Base-by-base conservation (phyloP, 2,113 vertebrate species). In the Morone chrysops region DNA sequence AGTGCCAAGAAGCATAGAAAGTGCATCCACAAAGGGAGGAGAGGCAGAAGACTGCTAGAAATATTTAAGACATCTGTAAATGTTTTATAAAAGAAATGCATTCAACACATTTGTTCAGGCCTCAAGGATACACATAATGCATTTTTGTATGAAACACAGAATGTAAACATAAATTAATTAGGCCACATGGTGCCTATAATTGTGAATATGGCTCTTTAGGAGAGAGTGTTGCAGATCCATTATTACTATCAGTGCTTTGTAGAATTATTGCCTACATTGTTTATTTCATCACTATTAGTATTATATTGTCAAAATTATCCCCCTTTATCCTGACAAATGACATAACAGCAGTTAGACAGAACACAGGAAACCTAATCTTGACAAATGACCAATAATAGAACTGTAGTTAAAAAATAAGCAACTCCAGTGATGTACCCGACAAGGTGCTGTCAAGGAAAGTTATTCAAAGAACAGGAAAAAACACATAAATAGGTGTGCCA, bases 361-460 rank as follows among this genome's bases (percentile, higher is more conserved):
- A 45, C 0, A 8, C 6, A 40, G 62, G 45, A 53, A 45, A 53
- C 4, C 0, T 43, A 59, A 48, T 11, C 36, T 59, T 6, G 13
- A 69, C 47, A 82, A 63, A 57, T 57, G n/a, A 60, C 18, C 25
- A 40, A 18, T 48, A 60, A 25, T 22, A 68, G 31, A 41, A 61
- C 47, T 18, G 11, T 11, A 20, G 5, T 20, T n/a, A 20, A 41
- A 51, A 25, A 51, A 7, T 18, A 56, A 47, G 2, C 10, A 47
- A 20, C 31, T 31, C 16, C 22, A 67, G 0, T 51, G n/a, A 69
- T 20, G 11, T 20, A 18, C 16, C 36, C 53, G 54, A 53, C 18
- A 45, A 63, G 40, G 6, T 31, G 2, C 36, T 40, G 20, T 61
- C 12, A 41, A 54, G 78, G 22, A 66, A 60, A 70, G 22, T 18